phyloP scores from a whole-genome alignment of 2,113 vertebrate genomes.

The Gavialis gangeticus region DNA sequence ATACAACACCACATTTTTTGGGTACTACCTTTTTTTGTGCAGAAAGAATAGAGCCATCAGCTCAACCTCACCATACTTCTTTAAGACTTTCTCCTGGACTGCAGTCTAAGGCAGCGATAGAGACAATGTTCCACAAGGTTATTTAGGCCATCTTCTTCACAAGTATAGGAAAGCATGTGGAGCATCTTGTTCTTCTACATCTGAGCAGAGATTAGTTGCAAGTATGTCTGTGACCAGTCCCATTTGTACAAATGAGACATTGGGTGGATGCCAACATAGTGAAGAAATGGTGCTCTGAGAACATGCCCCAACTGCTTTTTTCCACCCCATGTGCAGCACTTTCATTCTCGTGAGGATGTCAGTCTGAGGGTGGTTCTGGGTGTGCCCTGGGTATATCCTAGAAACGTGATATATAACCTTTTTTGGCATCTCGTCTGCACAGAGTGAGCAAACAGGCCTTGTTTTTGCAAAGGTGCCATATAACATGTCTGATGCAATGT shows the following conservation, averaged over 20 bases:
- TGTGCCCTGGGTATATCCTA: too few relatives aligned
- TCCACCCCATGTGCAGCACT: too few relatives aligned
- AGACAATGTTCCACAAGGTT: fast-evolving
- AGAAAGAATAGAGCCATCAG: not conserved
- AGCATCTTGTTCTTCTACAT: not conserved
- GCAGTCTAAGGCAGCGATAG: fast-evolving
- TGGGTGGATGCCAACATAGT: too few relatives aligned
- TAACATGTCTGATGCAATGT: too few relatives aligned
- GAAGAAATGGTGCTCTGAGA: too few relatives aligned
- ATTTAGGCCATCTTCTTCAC: not conserved
- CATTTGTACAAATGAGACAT: not conserved
- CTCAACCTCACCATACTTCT: not conserved
- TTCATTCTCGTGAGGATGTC: too few relatives aligned
- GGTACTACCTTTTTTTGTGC: not conserved
- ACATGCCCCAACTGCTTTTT: too few relatives aligned
- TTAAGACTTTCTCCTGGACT: not conserved
- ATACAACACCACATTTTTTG: not conserved
- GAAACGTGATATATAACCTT: too few relatives aligned
- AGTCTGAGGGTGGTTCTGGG: too few relatives aligned
- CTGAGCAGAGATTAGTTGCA: not conserved
- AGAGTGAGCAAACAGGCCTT: too few relatives aligned
- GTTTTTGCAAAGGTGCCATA: too few relatives aligned
- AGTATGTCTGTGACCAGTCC: fast-evolving
- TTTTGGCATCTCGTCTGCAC: too few relatives aligned
- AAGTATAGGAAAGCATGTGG: fast-evolving